phyloP scores from a whole-genome alignment of 1,140 invertebrate species.

The Drosophila kikkawai region DNA sequence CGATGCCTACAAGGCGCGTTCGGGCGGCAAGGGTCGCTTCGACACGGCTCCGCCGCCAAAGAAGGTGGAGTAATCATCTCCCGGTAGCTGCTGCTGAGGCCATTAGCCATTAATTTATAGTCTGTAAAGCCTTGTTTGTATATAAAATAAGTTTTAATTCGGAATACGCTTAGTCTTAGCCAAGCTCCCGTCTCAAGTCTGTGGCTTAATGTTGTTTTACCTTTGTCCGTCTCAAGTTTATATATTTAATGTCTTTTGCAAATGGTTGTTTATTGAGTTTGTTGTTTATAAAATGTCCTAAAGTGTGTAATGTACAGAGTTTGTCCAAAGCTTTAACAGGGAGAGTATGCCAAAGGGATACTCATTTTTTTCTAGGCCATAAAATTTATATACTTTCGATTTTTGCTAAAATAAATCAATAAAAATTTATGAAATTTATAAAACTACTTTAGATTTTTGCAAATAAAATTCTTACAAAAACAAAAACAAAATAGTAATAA shows the following conservation, averaged over 20 bases:
- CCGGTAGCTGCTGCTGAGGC: constrained; percentile 42
- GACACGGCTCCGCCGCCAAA: constrained; percentile 44
- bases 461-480: constrained; percentile 27
- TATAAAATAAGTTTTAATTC: constrained; percentile 25
- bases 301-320: constrained; percentile 7
- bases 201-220: constrained; percentile 2
- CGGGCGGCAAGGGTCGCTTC: constrained; percentile 21
- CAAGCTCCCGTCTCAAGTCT: not conserved
- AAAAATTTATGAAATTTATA: too few species aligned
- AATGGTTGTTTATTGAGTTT: constrained; percentile 1
- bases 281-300: not conserved
- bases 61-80: constrained; percentile 41
- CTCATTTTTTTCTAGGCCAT: constrained; percentile 9
- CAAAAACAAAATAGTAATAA: too few species aligned
- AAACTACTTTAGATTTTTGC: constrained; percentile 9
- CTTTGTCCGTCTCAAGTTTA: constrained; percentile 10
- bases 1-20: constrained; percentile 53
- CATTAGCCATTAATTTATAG: constrained; percentile 35
- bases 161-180: constrained; percentile 32
- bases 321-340: constrained; percentile 8
- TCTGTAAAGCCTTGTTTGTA: constrained; percentile 36
- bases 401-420: too few species aligned
- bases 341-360: constrained; percentile 9
- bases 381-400: not conserved
- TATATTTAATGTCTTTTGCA: constrained; percentile 1